Percentiles rank a stretch among this genome's conserved stretches.
These are phyloP conservation scores for Osmerus mordax DNA, from an alignment of 2,113 vertebrate species.

Conservation along the genomic window DNA sequence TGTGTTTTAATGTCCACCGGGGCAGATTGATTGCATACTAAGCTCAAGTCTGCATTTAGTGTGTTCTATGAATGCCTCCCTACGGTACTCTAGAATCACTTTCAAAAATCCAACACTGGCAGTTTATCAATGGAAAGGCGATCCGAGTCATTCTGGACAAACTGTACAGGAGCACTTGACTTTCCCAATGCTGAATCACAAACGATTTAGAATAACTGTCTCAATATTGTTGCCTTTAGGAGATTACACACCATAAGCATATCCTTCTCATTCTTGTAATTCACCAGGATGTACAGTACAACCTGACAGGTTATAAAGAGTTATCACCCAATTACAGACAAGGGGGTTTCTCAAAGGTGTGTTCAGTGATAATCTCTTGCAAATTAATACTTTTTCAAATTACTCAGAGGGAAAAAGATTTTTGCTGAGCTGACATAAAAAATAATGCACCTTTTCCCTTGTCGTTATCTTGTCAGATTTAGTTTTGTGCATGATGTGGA, in stretches of 20 bases:
- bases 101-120: constrained; percentile 47
- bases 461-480: too few relatives aligned
- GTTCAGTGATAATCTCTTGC: too few relatives aligned
- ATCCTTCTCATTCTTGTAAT: neutral
- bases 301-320: too few relatives aligned
- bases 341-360: too few relatives aligned
- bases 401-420: too few relatives aligned
- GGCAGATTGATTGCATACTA: constrained; percentile 65
- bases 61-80: constrained; percentile 62
- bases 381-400: too few relatives aligned
- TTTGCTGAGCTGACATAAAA: too few relatives aligned
- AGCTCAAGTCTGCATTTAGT: constrained; percentile 28
- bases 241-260: constrained; percentile 30
- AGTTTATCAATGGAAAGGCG: constrained; percentile 58
- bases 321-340: too few relatives aligned
- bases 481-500: neutral
- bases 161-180: constrained; percentile 34
- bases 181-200: constrained; percentile 38
- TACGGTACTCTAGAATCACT: constrained; percentile 62
- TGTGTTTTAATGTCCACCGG: constrained; percentile 36
- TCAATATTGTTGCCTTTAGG: constrained; percentile 30
- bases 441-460: too few relatives aligned
- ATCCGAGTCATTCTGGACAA: constrained; percentile 49
- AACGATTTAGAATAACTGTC: constrained; percentile 32
- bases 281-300: too few relatives aligned